Evolutionary conservation across 2,888 invertebrate species (phyloP), one percentile per base, ranked within the genome.

Genomic region (Amaurobius ferox): DNA sequence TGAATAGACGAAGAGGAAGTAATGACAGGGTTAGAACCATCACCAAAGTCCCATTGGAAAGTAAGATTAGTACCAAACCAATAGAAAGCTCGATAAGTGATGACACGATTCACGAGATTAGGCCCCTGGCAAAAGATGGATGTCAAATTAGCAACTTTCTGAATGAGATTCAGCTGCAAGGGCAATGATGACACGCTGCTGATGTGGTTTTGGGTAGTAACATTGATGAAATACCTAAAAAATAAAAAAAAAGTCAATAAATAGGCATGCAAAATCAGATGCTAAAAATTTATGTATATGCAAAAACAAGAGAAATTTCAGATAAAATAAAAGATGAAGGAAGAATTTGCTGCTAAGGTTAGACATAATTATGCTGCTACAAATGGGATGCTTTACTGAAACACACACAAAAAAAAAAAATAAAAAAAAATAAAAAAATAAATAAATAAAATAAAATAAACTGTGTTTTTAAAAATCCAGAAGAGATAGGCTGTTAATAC

Each of bases 21-120:
- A 29, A 19, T 79, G 64, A 81, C 32, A 1, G 71, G n/a, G 2
- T 61, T 44, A 19, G 89, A 81, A 9, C 90, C 90, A 88, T 91
- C 91, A 7, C 91, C 91, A 88, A 91, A 91, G 76, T 90, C 87
- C 91, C 91, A 91, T 2, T 88, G 89, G 78, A 90, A 90, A 55
- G 88, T 90, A n/a, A 91, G 85, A 86, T 90, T 89, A n/a, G 90
- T 89, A 11, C 91, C 91, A n/a, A 81, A 80, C 88, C 89, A 91
- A 30, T 88, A 88, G 5, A 81, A 87, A 16, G 90, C 90, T 11
- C 78, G 85, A 61, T 91, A 90, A 23, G 72, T 87, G 62, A 90
- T 89, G 30, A 88, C 61, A 29, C 86, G 83, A 67, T 89, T 89
- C 7, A 90, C 89, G 0, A 90, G 86, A 29, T 89, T 89, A 32